Evolutionary conservation across 1,140 invertebrate genomes (phyloP).

Genomic region (Acarapis woodi): DNA sequence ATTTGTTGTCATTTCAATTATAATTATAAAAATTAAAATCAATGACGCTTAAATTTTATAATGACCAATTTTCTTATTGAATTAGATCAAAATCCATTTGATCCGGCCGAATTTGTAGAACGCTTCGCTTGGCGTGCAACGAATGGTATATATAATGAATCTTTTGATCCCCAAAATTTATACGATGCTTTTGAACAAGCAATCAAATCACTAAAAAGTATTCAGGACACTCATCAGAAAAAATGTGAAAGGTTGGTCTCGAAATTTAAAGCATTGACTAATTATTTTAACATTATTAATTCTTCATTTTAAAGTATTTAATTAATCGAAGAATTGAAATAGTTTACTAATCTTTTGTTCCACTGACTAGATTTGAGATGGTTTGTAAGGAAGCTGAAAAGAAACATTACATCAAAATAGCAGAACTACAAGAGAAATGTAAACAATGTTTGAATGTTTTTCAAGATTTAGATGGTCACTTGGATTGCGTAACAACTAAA

Average conservation of each 20-base stretch:
- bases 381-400: conserved; percentile 58
- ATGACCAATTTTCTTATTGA: background rate
- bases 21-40: too few relatives aligned
- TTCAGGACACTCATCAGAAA: conserved; percentile 22
- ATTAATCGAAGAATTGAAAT: too few relatives aligned
- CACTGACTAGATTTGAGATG: too few relatives aligned
- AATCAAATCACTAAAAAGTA: conserved; percentile 26
- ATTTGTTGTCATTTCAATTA: too few relatives aligned
- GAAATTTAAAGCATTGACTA: too few relatives aligned
- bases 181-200: conserved; percentile 71
- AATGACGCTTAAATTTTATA: too few relatives aligned
- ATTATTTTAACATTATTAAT: too few relatives aligned
- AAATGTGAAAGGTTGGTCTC: conserved; percentile 62
- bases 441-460: conserved; percentile 54
- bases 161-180: conserved; percentile 26
- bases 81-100: conserved; percentile 37
- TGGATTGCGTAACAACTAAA: conserved; percentile 84
- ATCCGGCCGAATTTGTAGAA: conserved; percentile 89
- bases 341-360: too few relatives aligned
- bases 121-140: conserved; percentile 73
- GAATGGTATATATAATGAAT: conserved; percentile 29
- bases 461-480: conserved; percentile 73
- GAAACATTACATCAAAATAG: conserved; percentile 43
- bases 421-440: conserved; percentile 56
- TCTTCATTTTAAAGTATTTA: too few relatives aligned